A percentile compares a stretch with the other conserved stretches of the same genome.
Evolutionary conservation across 2,888 invertebrate genomes (phyloP).

Genomic region (Alloplasta piceator): DNA sequence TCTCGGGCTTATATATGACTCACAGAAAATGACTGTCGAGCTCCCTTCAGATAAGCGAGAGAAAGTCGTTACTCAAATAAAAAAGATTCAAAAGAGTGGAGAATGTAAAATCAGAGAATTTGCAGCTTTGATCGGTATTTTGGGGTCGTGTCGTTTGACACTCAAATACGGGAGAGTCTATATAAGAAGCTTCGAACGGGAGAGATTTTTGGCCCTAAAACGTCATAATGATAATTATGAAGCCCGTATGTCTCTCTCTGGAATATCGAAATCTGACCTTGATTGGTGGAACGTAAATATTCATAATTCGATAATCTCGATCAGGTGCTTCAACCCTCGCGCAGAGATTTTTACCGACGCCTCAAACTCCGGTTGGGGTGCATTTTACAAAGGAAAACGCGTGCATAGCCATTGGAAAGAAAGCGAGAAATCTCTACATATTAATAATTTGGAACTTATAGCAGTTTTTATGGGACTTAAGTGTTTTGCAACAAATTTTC

Average conservation of each 20-base stretch:
- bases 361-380: no score
- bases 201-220: constrained; percentile 55
- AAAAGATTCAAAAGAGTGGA: not conserved
- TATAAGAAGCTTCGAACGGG: constrained; percentile 55
- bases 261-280: constrained; percentile 17
- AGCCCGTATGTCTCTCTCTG: constrained; percentile 24
- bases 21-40: constrained; percentile 21
- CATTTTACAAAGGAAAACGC: no score
- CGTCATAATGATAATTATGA: constrained; percentile 53
- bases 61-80: constrained; percentile 10
- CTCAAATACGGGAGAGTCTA: constrained; percentile 59
- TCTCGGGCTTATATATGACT: constrained; percentile 54
- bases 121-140: constrained; percentile 50
- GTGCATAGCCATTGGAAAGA: no score
- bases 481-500: no score
- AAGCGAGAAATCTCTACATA: no score
- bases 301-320: no score
- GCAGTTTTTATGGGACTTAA: no score
- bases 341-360: no score
- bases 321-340: no score
- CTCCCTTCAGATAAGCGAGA: constrained; percentile 49
- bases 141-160: constrained; percentile 51
- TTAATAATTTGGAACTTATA: no score
- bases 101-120: constrained; percentile 54
- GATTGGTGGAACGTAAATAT: constrained; percentile 26